Base-by-base conservation (phyloP, 2,888 invertebrate species). In the Nomada ferruginata region DNA sequence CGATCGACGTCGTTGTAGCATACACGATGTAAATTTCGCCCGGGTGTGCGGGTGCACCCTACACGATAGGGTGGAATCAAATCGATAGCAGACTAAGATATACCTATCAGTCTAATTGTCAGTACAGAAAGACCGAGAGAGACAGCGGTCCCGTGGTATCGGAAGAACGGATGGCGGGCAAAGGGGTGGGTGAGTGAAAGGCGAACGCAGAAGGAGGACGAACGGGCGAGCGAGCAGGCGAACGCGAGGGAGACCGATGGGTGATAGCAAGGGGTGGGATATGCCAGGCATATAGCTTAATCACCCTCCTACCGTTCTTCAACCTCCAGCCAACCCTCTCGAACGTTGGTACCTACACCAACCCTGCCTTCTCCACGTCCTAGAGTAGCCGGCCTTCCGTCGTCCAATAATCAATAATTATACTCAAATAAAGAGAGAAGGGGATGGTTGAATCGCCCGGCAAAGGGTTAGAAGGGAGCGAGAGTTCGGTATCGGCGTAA, bases 361-460 rank as follows among this genome's bases (percentile, higher is more conserved):
- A 85, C 89, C 80, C 87, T 84, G 87, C 89, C 90, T 89, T 88
- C 91, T 89, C 89, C 90, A 90, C 90, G 89, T 90, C 91, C 90
- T 90, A 89, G 93, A 92, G 92, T 92, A 91, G 92, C 91, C 91
- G 90, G 92, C 90, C 92, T 92, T 92, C 92, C 91, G 90, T 91
- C 94, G 93, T 94, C 93, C 94, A 94, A 95, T 95, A 95, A 95
- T 95, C 95, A 95, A 95, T 95, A 95, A 95, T 95, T 95, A 95
- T 95, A 94, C 95, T 94, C 94, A 94, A 95, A 95, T 95, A 95
- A 95, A 95, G 95, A 94, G 94, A 94, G 92, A 92, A 91, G 90
- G 89, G 90, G 91, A 91, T 89, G 91, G 92, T 91, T 90, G 91
- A 90, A 92, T 90, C 89, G 90, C 91, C 90, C 91, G 91, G 91